Conservation (phyloP, 2,888 invertebrate species). For the Noctua janthe region DNA sequence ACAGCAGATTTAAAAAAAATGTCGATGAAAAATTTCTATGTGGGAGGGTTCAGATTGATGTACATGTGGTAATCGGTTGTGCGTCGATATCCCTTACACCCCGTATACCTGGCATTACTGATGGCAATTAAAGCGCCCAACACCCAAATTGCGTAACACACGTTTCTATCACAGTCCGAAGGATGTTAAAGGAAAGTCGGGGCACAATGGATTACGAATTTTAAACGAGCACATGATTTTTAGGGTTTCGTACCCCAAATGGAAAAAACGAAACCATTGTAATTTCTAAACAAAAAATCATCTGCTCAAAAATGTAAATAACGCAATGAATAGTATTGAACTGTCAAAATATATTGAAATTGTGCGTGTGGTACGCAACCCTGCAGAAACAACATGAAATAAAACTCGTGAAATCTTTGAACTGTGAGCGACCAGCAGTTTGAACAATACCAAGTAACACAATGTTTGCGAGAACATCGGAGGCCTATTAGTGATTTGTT, state of each 20-base stretch:
- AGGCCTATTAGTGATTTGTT: slow-evolving; percentile 58
- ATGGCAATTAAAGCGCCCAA: background rate
- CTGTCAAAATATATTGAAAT: background rate
- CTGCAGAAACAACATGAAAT: background rate
- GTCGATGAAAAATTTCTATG: background rate
- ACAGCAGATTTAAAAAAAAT: no score
- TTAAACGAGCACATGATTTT: background rate
- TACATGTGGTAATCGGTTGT: background rate
- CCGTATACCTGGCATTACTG: background rate
- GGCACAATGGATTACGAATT: background rate
- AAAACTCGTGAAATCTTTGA: background rate
- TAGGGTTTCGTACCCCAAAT: background rate
- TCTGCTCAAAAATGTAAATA: background rate
- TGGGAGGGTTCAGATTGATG: background rate
- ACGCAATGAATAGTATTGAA: background rate
- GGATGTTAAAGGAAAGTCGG: background rate
- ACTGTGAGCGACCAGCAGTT: background rate
- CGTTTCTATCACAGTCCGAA: background rate
- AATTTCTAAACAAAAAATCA: background rate
- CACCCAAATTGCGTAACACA: background rate
- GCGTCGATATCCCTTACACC: background rate
- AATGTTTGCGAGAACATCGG: background rate
- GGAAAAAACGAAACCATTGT: background rate
- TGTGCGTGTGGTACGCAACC: background rate
- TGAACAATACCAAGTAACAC: background rate